A percentile compares a stretch with the other conserved stretches of the same genome.
phyloP scores from a whole-genome alignment of 2,888 invertebrate species.

The Acanthoscelides obtectus region DNA sequence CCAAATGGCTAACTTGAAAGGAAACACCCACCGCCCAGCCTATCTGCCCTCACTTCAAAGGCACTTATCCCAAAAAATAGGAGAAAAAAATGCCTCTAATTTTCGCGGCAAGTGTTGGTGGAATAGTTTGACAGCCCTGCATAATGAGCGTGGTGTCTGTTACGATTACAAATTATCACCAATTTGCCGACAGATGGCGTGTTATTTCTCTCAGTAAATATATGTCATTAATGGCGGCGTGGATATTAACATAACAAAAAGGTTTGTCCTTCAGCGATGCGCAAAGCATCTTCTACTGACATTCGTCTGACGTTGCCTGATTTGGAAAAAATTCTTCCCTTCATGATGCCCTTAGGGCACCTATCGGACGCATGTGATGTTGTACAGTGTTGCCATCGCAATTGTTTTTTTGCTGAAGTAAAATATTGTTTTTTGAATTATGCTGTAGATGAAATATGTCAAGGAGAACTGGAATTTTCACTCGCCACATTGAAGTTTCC shows the following conservation, averaged over 20 bases:
- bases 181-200: not conserved
- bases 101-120: not conserved
- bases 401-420: not conserved
- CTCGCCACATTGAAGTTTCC: too few relatives aligned
- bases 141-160: not conserved
- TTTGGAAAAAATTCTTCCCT: not conserved
- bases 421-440: too few relatives aligned
- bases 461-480: too few relatives aligned
- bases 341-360: not conserved
- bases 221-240: not conserved
- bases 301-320: not conserved
- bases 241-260: not conserved
- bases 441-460: too few relatives aligned
- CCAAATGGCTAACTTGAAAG: not conserved
- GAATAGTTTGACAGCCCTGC: not conserved
- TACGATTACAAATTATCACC: not conserved
- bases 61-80: not conserved
- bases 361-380: not conserved
- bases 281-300: not conserved
- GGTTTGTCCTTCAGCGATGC: not conserved
- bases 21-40: not conserved
- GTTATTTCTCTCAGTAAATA: not conserved
- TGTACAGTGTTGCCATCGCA: not conserved
- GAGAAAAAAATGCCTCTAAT: not conserved
- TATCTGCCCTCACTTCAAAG: not conserved